Percentiles rank a stretch among this genome's conserved stretches.
Evolutionary conservation across 2,113 vertebrate genomes (phyloP).

Genomic region (Marcusenius ussheri): DNA sequence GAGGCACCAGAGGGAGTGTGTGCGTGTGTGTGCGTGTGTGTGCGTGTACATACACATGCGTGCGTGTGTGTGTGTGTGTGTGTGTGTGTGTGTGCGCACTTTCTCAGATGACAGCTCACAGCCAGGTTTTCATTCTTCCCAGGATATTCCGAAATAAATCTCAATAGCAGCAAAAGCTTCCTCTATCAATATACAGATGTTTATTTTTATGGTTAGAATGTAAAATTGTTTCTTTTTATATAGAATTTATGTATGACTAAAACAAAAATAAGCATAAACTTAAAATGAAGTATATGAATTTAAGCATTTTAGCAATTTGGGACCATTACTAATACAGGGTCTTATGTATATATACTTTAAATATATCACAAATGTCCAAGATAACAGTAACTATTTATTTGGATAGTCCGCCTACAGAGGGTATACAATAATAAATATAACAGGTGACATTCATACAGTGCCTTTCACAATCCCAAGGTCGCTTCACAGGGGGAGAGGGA

Average conservation of each 20-base stretch:
- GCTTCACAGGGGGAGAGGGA: no score
- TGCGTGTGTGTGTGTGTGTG: not conserved
- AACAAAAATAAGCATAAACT: not conserved
- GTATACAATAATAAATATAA: not conserved
- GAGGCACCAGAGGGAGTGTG: no score
- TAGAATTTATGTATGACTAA: not conserved
- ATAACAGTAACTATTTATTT: not conserved
- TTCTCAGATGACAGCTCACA: not conserved
- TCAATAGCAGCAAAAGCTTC: not conserved
- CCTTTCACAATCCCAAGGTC: no score
- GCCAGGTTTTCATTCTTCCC: not conserved
- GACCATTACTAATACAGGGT: not conserved
- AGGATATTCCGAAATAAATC: not conserved
- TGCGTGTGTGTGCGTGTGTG: not conserved
- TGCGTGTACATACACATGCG: not conserved
- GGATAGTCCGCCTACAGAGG: not conserved
- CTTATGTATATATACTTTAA: not conserved
- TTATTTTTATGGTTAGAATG: not conserved
- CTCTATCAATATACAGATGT: not conserved
- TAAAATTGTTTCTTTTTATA: not conserved
- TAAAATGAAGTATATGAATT: not conserved
- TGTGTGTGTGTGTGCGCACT: not conserved
- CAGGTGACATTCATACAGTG: no score
- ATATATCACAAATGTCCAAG: not conserved
- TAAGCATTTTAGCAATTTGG: not conserved